These are phyloP conservation scores for Morpho achilles DNA, from an alignment of 2,888 invertebrate species.

Conservation along the genomic window DNA sequence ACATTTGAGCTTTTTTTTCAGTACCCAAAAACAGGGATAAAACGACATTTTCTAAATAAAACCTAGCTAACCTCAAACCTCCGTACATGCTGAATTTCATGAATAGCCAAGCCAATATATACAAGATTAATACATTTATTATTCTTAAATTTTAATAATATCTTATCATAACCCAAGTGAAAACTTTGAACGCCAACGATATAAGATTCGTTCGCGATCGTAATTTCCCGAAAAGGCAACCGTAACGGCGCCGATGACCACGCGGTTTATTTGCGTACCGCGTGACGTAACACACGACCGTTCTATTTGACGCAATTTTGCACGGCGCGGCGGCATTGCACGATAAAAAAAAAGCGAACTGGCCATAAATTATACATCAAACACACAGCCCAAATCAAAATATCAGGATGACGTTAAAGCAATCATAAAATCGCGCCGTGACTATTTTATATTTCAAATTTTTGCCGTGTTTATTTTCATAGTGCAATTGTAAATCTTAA, in stretches of 20 bases:
- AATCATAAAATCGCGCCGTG: constrained; percentile 8
- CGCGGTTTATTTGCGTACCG: constrained; percentile 34
- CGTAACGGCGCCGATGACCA: constrained; percentile 31
- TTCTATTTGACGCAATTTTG: constrained; percentile 22
- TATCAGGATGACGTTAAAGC: constrained; percentile 11
- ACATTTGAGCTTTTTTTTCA: too few species aligned
- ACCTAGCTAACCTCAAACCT: too few species aligned
- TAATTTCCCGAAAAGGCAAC: constrained; percentile 30
- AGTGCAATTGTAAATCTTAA: too few species aligned
- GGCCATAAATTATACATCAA: constrained; percentile 27
- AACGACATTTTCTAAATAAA: too few species aligned
- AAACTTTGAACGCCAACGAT: neutral
- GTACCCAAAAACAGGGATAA: too few species aligned
- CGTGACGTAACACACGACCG: constrained; percentile 33
- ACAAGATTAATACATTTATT: too few species aligned
- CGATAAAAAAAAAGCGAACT: constrained; percentile 16
- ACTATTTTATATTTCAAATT: neutral
- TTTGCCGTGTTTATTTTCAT: neutral
- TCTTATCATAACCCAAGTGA: too few species aligned
- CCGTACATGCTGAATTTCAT: too few species aligned
- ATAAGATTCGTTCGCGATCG: constrained; percentile 6
- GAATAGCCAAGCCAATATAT: too few species aligned
- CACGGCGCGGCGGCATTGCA: constrained; percentile 11
- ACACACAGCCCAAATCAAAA: constrained; percentile 20
- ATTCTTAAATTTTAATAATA: too few species aligned